These are phyloP conservation scores for Temnothorax longispinosus DNA, from an alignment of 1,140 invertebrate species.

Conservation along the genomic window DNA sequence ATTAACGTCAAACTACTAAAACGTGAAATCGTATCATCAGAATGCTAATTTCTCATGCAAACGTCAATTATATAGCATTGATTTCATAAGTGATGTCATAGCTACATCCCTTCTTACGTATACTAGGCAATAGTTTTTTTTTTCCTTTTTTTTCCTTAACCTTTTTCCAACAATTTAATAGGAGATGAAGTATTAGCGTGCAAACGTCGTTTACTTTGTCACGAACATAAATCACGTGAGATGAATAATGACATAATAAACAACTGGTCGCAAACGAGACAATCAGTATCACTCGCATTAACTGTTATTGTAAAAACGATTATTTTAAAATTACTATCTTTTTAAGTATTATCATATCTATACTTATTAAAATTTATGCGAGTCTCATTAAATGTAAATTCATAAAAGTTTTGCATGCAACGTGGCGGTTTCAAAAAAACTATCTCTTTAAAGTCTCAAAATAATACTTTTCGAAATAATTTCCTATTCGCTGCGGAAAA, in stretches of 20 bases:
- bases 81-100: not conserved
- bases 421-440: not conserved
- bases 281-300: not conserved
- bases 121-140: not conserved
- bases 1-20: not conserved
- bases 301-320: not conserved
- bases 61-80: conserved; percentile 32
- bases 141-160: not conserved
- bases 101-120: not conserved
- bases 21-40: not conserved
- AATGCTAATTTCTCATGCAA: not conserved
- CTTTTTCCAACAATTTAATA: conserved; percentile 12
- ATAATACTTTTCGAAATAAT: not conserved
- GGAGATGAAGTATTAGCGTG: not conserved
- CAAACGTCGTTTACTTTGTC: not conserved
- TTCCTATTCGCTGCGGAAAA: not conserved
- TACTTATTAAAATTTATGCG: not conserved
- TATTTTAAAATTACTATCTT: not conserved
- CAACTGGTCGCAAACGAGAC: not conserved
- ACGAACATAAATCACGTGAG: not conserved
- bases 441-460: not conserved
- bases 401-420: not conserved
- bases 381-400: not conserved
- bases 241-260: not conserved
- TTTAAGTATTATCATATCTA: not conserved